Conservation (phyloP, 2,797 vertebrate genomes). For the Amazona finschi region DNA sequence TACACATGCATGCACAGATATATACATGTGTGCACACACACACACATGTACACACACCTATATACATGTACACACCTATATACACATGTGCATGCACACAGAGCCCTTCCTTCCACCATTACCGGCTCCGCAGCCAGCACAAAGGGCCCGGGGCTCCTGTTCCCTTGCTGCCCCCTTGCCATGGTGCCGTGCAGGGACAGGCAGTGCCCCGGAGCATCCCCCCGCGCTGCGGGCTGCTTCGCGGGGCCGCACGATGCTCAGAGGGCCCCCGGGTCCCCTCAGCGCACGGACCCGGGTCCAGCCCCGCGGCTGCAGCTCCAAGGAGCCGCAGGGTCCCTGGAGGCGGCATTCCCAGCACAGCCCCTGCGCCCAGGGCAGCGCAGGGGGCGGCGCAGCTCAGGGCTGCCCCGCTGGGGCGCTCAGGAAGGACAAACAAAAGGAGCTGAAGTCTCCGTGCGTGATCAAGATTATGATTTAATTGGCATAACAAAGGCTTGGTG, state of each 20-base stretch:
- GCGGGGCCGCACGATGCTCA: accelerated
- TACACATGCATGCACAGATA: neutral
- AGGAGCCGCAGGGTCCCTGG: neutral
- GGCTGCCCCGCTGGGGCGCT: accelerated
- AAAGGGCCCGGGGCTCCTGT: accelerated
- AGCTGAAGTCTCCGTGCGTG: neutral
- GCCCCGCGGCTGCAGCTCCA: accelerated
- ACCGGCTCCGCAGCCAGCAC: neutral
- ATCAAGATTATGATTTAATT: constrained; percentile 47
- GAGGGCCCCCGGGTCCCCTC: neutral
- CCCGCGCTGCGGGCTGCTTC: neutral
- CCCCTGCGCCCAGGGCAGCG: neutral
- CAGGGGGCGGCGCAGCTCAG: neutral
- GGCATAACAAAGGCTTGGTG: constrained; percentile 38
- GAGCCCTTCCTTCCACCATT: neutral
- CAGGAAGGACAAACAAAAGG: neutral
- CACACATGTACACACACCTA: no score
- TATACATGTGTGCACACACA: accelerated
- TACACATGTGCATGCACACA: no score
- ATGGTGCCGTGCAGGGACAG: accelerated
- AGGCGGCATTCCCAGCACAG: neutral
- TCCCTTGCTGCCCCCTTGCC: neutral
- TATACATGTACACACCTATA: no score
- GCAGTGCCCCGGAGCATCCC: neutral
- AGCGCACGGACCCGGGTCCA: accelerated